These are phyloP conservation scores for Pollimyrus isidori DNA, from an alignment of 2,113 vertebrate genomes.

Conservation along the genomic window DNA sequence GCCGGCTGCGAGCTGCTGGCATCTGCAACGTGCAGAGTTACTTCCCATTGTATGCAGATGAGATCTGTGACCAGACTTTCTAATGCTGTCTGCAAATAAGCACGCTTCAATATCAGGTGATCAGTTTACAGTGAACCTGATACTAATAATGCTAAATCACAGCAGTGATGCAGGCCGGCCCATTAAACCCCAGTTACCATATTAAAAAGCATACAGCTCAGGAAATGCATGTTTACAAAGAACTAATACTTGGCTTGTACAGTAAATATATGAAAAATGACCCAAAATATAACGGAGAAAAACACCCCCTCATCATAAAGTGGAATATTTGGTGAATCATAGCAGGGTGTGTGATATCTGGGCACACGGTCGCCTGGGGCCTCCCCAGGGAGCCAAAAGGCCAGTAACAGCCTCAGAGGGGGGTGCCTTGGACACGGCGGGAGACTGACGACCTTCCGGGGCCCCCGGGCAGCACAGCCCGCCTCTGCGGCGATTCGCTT, in stretches of 20 bases:
- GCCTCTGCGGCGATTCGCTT: conserved; percentile 47
- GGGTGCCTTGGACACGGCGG: not conserved
- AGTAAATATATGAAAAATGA: not conserved
- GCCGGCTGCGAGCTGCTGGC: not conserved
- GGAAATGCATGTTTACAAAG: not conserved
- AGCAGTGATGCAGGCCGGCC: not conserved
- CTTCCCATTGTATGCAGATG: not conserved
- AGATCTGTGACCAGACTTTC: not conserved
- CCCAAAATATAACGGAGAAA: conserved; percentile 30
- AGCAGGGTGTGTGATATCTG: conserved; percentile 43
- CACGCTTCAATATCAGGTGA: not conserved
- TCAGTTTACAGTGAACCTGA: not conserved
- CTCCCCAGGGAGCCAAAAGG: conserved; percentile 47
- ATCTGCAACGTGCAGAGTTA: not conserved
- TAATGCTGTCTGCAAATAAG: not conserved
- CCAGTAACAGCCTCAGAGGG: conserved; percentile 46
- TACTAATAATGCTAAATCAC: not conserved
- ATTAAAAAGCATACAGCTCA: not conserved
- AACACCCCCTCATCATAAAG: conserved; percentile 36
- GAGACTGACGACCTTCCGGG: not conserved
- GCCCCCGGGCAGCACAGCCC: conserved; percentile 33
- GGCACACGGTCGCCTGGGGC: conserved; percentile 40
- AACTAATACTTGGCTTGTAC: not conserved
- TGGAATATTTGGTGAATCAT: conserved; percentile 45
- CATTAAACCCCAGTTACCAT: not conserved